A percentile compares a stretch with the other conserved stretches of the same genome.
Conservation (phyloP, 2,888 invertebrate genomes). For the Biston betularia region DNA sequence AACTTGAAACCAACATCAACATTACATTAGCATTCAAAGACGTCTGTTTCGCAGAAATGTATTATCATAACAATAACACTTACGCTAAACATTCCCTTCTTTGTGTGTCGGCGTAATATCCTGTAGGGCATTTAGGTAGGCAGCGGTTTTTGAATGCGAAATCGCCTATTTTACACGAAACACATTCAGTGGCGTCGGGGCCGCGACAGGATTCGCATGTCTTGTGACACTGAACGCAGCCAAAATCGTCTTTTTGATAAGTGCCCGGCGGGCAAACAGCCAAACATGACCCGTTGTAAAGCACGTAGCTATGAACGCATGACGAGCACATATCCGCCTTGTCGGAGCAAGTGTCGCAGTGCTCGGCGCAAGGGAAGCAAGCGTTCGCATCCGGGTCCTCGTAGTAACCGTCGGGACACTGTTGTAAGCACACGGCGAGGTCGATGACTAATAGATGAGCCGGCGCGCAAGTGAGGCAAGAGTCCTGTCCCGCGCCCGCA, state of each 20-base stretch:
- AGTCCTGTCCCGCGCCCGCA: slow-evolving; percentile 94
- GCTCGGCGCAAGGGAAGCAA: slow-evolving; percentile 94
- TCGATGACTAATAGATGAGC: slow-evolving; percentile 94
- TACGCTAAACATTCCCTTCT: slow-evolving; percentile 91
- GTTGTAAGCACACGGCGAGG: slow-evolving; percentile 94
- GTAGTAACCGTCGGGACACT: slow-evolving; percentile 94
- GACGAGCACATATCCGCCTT: slow-evolving; percentile 94
- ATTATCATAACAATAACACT: slow-evolving; percentile 66
- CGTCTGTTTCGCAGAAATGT: slow-evolving; percentile 46
- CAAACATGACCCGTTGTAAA: slow-evolving; percentile 93
- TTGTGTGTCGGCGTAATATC: slow-evolving; percentile 91
- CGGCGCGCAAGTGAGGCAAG: slow-evolving; percentile 94
- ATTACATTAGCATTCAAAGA: slow-evolving; percentile 42
- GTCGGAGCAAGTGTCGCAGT: slow-evolving; percentile 94
- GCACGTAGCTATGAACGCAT: slow-evolving; percentile 94
- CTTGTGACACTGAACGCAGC: slow-evolving; percentile 92
- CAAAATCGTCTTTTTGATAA: slow-evolving; percentile 94
- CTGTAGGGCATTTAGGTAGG: slow-evolving; percentile 89
- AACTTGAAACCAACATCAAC: slow-evolving; percentile 38
- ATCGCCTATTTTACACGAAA: slow-evolving; percentile 91
- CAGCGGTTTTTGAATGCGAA: slow-evolving; percentile 91
- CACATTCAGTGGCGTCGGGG: slow-evolving; percentile 91
- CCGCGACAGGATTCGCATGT: slow-evolving; percentile 94
- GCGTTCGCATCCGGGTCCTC: slow-evolving; percentile 92
- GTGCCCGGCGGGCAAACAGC: slow-evolving; percentile 94